phyloP scores from a whole-genome alignment of 2,797 vertebrate species.

The Pteropus rufus region DNA sequence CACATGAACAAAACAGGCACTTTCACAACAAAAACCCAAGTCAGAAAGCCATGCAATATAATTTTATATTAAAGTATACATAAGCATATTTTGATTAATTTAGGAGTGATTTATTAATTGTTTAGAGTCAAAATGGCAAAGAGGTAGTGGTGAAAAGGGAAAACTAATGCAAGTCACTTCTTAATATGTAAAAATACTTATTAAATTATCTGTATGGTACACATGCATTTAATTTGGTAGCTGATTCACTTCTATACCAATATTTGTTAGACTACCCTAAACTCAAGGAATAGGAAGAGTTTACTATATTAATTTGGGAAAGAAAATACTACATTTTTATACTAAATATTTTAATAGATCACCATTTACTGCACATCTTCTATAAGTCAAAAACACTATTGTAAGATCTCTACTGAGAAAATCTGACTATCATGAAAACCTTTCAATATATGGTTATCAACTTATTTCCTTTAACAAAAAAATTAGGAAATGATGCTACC shows the following conservation, averaged over 20 bases:
- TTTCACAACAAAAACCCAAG: constrained; percentile 70
- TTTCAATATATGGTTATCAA: constrained; percentile 5
- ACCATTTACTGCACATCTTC: not conserved
- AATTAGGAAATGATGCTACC: not conserved
- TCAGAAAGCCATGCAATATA: constrained; percentile 74
- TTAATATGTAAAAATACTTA: constrained; percentile 45
- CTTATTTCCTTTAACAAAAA: constrained; percentile 2
- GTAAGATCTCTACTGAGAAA: not conserved
- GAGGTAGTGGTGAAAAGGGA: constrained; percentile 46
- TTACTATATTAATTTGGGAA: not conserved
- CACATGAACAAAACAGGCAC: constrained; percentile 73
- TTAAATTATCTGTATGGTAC: constrained; percentile 27
- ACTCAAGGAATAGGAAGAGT: constrained; percentile 36
- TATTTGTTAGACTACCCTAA: constrained; percentile 40
- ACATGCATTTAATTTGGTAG: constrained; percentile 38
- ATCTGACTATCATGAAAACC: constrained; percentile 13
- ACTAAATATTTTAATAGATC: constrained; percentile 33
- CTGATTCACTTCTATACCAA: not conserved
- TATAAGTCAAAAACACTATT: constrained; percentile 25
- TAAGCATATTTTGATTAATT: constrained; percentile 55
- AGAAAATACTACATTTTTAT: not conserved
- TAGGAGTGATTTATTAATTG: constrained; percentile 43
- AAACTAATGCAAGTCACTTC: constrained; percentile 41
- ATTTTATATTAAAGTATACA: constrained; percentile 61
- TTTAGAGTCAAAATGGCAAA: constrained; percentile 61